These are phyloP conservation scores for Mionectes macconnelli DNA, from an alignment of 2,113 vertebrate genomes.

Conservation along the genomic window DNA sequence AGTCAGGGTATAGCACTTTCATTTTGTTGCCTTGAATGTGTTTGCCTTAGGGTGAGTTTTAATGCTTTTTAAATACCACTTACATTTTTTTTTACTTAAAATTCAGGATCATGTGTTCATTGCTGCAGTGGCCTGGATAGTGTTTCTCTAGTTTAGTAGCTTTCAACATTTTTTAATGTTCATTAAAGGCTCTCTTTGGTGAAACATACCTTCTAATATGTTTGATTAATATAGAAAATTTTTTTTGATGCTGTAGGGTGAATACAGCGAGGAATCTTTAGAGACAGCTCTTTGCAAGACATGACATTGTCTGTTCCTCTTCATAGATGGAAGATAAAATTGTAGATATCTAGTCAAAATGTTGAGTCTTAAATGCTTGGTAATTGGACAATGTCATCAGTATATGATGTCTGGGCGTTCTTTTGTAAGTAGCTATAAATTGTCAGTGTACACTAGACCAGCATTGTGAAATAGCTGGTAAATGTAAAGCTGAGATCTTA, in stretches of 20 bases:
- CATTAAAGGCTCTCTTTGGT: not conserved
- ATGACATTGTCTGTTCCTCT: not conserved
- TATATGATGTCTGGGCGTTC: accelerated
- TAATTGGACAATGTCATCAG: not conserved
- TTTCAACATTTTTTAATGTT: not conserved
- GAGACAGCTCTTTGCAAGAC: not conserved
- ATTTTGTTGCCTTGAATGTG: not conserved
- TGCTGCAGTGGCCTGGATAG: not conserved
- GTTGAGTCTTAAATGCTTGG: not conserved
- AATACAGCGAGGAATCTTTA: not conserved
- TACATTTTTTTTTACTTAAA: not conserved
- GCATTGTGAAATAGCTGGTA: not conserved
- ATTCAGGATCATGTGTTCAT: not conserved
- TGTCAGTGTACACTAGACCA: accelerated
- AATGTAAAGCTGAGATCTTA: not conserved
- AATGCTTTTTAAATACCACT: not conserved
- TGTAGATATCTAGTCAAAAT: not conserved
- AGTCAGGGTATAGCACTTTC: not conserved
- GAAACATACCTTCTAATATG: not conserved
- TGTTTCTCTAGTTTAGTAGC: not conserved
- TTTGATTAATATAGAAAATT: not conserved
- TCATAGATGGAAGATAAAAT: not conserved
- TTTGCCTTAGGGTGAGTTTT: not conserved
- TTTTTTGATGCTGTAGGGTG: not conserved
- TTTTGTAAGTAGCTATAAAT: not conserved